A percentile compares a stretch with the other conserved stretches of the same genome.
Conservation (phyloP, 2,113 vertebrate species). For the Hippocampus mohnikei region DNA sequence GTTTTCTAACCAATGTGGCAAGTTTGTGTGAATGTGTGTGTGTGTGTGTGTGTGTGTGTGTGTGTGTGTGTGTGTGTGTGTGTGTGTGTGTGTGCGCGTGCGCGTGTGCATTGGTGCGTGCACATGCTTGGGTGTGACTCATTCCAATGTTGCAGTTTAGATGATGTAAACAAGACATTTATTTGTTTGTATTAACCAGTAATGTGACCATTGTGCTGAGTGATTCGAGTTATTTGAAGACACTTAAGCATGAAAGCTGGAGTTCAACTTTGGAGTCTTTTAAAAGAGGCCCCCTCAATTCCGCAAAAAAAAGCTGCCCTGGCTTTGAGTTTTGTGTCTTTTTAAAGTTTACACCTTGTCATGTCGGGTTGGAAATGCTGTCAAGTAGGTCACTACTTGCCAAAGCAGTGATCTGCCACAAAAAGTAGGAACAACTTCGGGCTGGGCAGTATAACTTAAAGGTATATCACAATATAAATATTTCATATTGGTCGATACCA, state of each 20-base stretch:
- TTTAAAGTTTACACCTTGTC: constrained; percentile 17
- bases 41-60: no score
- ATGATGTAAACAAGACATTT: constrained; percentile 30
- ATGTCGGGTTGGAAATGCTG: constrained; percentile 28
- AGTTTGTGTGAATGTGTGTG: background rate
- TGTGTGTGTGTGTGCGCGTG: no score
- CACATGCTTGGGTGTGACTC: constrained; percentile 19
- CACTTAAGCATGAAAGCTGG: constrained; percentile 2
- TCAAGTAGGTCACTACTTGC: constrained; percentile 51
- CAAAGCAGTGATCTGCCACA: constrained; percentile 29
- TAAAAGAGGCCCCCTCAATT: constrained; percentile 1
- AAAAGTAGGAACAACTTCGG: constrained; percentile 1
- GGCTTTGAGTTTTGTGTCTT: constrained; percentile 3
- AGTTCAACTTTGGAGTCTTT: constrained; percentile 13
- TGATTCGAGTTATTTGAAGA: constrained; percentile 30
- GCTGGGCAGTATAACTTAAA: no score
- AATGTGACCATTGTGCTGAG: constrained; percentile 14
- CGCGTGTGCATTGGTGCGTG: background rate
- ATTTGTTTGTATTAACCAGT: constrained; percentile 24
- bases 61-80: no score
- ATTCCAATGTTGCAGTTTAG: constrained; percentile 15
- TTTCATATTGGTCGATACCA: no score
- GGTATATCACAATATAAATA: no score
- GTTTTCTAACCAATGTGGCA: constrained; percentile 4
- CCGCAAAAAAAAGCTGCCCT: background rate